Percentiles rank a stretch among this genome's conserved stretches.
Conservation (phyloP, 1,140 invertebrate species). For the Achroia grisella region DNA sequence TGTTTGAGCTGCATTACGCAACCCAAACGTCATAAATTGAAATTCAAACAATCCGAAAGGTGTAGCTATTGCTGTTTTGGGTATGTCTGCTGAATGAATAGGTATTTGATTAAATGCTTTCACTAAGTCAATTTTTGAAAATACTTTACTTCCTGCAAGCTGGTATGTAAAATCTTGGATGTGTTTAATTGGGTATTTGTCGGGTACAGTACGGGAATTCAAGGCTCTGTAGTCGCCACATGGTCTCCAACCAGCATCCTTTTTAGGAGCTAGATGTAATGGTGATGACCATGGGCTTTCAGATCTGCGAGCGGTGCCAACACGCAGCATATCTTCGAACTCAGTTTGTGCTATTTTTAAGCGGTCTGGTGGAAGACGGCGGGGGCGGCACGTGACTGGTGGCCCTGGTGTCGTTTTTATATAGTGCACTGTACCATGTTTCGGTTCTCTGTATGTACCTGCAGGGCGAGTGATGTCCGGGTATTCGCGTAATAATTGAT, state of each 20-base stretch:
- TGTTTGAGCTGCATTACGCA: slow-evolving; percentile 21
- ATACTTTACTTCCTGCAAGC: background rate
- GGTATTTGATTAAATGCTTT: slow-evolving; percentile 37
- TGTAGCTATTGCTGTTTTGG: slow-evolving; percentile 48
- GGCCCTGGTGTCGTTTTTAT: background rate
- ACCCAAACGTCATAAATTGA: slow-evolving; percentile 27
- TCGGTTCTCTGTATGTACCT: background rate
- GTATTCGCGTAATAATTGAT: background rate
- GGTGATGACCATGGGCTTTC: slow-evolving; percentile 3
- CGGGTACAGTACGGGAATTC: background rate
- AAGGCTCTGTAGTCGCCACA: slow-evolving; percentile 4
- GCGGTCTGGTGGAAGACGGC: background rate
- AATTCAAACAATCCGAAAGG: slow-evolving; percentile 41
- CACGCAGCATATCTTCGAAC: background rate
- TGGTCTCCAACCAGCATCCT: slow-evolving; percentile 2
- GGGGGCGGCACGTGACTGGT: background rate
- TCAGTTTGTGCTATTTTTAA: background rate
- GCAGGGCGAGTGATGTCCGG: slow-evolving; percentile 2
- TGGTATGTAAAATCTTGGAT: slow-evolving; percentile 4
- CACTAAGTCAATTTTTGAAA: slow-evolving; percentile 6
- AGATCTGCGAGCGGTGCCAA: background rate
- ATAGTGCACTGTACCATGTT: slow-evolving; percentile 4
- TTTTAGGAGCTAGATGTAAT: background rate
- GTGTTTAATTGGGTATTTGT: background rate
- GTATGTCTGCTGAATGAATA: slow-evolving; percentile 30